Conservation (phyloP, 2,797 vertebrate genomes). For the Xiphorhynchus erythropygius region DNA sequence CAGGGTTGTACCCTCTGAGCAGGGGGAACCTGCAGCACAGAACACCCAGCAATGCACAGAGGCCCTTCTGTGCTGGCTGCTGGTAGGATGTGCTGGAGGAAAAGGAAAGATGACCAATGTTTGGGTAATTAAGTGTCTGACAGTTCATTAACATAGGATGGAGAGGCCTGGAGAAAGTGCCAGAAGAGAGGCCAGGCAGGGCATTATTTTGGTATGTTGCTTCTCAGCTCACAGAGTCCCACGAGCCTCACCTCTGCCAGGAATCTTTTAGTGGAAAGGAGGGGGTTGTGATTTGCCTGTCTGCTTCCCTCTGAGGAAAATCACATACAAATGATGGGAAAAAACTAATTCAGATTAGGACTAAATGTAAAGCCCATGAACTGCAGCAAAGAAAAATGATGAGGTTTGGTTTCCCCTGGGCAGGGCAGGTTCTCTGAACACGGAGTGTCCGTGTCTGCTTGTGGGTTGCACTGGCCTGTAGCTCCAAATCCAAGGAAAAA, state of each 20-base stretch:
- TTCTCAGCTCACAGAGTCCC: slow-evolving; percentile 2
- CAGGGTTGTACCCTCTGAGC: background rate
- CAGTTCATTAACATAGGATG: slow-evolving; percentile 15
- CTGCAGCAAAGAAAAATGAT: background rate
- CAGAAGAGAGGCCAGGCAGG: slow-evolving; percentile 25
- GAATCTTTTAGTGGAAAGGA: slow-evolving; percentile 18
- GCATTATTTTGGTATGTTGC: background rate
- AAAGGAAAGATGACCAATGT: slow-evolving; percentile 14
- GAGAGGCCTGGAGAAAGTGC: slow-evolving; percentile 51
- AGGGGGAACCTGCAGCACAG: background rate
- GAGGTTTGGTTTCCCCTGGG: background rate
- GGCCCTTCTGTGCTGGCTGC: background rate
- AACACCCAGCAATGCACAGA: background rate
- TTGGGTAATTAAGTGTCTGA: slow-evolving; percentile 21
- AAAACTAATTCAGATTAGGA: background rate
- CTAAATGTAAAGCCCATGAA: background rate
- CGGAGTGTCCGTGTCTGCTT: background rate
- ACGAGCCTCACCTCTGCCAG: slow-evolving; percentile 23
- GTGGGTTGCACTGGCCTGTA: background rate
- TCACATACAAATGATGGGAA: background rate
- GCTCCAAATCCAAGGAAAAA: background rate
- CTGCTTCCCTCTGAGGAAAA: background rate
- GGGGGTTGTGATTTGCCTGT: background rate
- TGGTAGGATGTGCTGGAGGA: slow-evolving; percentile 4
- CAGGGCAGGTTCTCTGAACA: background rate